These are phyloP conservation scores for Drosophila barbarae DNA, from an alignment of 2,888 invertebrate species.

Conservation along the genomic window DNA sequence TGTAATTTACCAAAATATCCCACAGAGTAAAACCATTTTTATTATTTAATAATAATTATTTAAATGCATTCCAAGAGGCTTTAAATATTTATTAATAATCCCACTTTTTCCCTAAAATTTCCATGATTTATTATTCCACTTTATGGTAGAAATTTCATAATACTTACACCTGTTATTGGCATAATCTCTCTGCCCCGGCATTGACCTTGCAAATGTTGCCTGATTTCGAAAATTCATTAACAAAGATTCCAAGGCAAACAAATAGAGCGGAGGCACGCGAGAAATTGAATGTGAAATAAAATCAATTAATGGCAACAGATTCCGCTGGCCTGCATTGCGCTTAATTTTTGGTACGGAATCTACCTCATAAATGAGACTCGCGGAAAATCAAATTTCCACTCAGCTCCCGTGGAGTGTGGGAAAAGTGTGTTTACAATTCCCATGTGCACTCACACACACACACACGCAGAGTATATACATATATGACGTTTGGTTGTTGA, in stretches of 20 bases:
- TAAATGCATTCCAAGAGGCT: background rate
- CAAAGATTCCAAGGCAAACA: slow-evolving; percentile 34
- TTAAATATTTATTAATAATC: background rate
- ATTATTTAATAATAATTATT: background rate
- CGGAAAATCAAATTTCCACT: slow-evolving; percentile 29
- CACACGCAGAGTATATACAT: background rate
- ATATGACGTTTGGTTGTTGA: slow-evolving; percentile 18
- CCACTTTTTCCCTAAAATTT: background rate
- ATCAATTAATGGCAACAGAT: slow-evolving; percentile 51
- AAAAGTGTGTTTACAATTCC: slow-evolving; percentile 39
- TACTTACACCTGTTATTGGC: slow-evolving; percentile 6
- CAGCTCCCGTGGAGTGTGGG: slow-evolving; percentile 13
- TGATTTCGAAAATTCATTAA: slow-evolving; percentile 26
- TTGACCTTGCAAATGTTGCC: slow-evolving; percentile 21
- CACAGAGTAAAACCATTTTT: too few relatives aligned
- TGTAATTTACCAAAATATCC: background rate
- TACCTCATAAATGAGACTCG: slow-evolving; percentile 29
- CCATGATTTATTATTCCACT: background rate
- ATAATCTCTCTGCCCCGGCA: background rate
- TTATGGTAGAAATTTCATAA: background rate
- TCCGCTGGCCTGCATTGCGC: slow-evolving; percentile 16
- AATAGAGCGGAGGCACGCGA: slow-evolving; percentile 41
- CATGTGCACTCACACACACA: slow-evolving; percentile 10
- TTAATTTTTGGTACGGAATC: slow-evolving; percentile 12
- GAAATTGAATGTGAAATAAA: slow-evolving; percentile 40